phyloP scores from a whole-genome alignment of 2,888 invertebrate genomes.

The Pocota personata region DNA sequence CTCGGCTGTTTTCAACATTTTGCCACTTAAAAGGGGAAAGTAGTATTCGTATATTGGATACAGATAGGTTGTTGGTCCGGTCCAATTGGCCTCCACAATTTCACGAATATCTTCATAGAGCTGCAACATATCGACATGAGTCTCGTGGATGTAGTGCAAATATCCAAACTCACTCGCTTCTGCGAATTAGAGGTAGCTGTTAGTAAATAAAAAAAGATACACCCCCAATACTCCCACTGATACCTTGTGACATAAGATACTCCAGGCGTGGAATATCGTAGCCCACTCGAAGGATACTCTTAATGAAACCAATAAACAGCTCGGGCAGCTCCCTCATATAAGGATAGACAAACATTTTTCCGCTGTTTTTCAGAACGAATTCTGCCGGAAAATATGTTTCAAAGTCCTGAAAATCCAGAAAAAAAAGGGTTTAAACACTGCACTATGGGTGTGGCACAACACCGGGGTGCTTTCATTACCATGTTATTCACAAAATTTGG shows the following conservation, averaged over 20 bases:
- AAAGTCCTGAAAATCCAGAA: conserved; percentile 28
- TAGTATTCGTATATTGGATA: conserved; percentile 82
- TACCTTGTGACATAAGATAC: conserved; percentile 81
- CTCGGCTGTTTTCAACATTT: conserved; percentile 80
- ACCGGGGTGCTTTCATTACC: conserved; percentile 21
- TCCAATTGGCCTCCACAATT: conserved; percentile 80
- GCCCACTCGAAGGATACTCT: conserved; percentile 80
- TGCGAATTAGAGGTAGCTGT: conserved; percentile 48
- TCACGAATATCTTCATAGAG: conserved; percentile 79
- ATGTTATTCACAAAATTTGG: conserved; percentile 6
- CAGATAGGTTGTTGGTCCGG: conserved; percentile 80
- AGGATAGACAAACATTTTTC: conserved; percentile 81
- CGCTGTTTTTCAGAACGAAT: conserved; percentile 79
- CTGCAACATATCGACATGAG: conserved; percentile 79
- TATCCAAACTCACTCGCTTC: conserved; percentile 78
- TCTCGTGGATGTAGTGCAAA: conserved; percentile 79
- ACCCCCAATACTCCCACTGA: not conserved
- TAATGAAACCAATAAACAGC: conserved; percentile 80
- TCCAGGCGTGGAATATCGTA: conserved; percentile 82
- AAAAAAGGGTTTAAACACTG: not conserved
- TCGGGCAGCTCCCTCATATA: conserved; percentile 80
- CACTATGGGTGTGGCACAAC: not conserved
- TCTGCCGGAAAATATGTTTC: conserved; percentile 77
- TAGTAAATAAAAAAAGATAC: not conserved
- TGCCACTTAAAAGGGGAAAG: conserved; percentile 79